These are phyloP conservation scores for Microvelia longipes DNA, from an alignment of 1,140 invertebrate species.

Conservation along the genomic window DNA sequence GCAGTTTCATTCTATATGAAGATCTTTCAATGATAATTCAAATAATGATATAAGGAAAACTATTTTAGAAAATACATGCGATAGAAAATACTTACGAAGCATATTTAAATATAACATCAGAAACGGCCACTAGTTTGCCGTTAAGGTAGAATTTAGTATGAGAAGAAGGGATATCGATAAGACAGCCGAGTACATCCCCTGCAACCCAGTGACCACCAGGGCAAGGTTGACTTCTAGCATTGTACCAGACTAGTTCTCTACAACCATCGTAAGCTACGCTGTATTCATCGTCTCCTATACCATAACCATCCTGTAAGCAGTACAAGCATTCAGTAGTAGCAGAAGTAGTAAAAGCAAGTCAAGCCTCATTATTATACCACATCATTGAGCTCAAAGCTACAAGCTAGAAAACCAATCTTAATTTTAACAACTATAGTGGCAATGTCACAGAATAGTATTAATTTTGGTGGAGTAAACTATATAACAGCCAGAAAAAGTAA, in stretches of 20 bases:
- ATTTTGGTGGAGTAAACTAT: too few relatives aligned
- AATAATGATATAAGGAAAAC: too few relatives aligned
- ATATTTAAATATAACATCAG: constrained; percentile 58
- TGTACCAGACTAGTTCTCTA: constrained; percentile 74
- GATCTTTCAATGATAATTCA: too few relatives aligned
- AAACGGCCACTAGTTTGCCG: constrained; percentile 50
- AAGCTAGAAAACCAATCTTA: too few relatives aligned
- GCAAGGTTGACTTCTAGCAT: constrained; percentile 54
- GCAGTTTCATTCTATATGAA: too few relatives aligned
- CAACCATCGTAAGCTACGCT: constrained; percentile 87
- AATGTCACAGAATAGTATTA: too few relatives aligned
- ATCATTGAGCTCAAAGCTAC: too few relatives aligned
- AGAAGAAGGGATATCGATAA: constrained; percentile 42
- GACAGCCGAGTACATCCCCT: constrained; percentile 70
- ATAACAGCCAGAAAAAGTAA: too few relatives aligned
- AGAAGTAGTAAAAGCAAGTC: too few relatives aligned
- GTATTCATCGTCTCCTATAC: constrained; percentile 85
- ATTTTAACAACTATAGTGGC: constrained; percentile 6
- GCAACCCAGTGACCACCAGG: constrained; percentile 55
- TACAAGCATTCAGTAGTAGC: too few relatives aligned
- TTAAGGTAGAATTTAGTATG: constrained; percentile 63
- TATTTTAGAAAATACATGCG: too few relatives aligned
- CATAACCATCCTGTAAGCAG: constrained; percentile 72
- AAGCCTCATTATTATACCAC: too few relatives aligned
- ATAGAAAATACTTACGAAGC: constrained; percentile 33